Evolutionary conservation across 2,113 vertebrate species (phyloP), one percentile per base, ranked within the genome.

Genomic region (Lagopus leucura): DNA sequence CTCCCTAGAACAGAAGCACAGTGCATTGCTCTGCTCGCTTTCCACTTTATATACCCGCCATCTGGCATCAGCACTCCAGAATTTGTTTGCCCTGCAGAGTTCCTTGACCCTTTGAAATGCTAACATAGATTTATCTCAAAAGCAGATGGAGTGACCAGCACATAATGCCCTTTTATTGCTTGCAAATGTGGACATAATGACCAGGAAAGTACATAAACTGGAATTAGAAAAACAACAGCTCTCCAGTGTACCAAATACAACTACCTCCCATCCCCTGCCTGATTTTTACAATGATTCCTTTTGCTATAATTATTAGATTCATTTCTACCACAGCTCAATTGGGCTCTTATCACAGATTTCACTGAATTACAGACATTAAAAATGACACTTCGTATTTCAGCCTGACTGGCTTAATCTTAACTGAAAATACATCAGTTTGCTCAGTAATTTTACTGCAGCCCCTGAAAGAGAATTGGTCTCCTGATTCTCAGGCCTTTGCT

Each of bases 41-140:
- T 81, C 79, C 36, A 19, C 30, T 94, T 93, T 95, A 91, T 97
- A 88, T 96, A 94, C 85, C 66, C 82, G 63, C 77, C 90, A 94
- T 73, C 88, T 93, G 86, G 88, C 90, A 95, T 47, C 64, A 90
- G 50, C 52, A 63, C 54, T 84, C 43, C 73, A 94, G 73, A 72
- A 86, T 92, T 88, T 92, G 64, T 96, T 96, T 96, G 91, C 85
- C 63, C 84, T 94, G 92, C 83, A 95, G 50, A 58, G 79, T 88
- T 96, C 91, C 92, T 86, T 94, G 91, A 95, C 95, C 84, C 45
- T 89, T 94, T 96, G 90, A 67, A 96, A 96, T 80, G 95, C 88
- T 96, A 94, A 93, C 92, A 92, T 72, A 90, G 43, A 88, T 89
- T 94, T 97, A 93, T 95, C 91, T 91, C 90, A 88, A 90, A 90